Evolutionary conservation across 2,888 invertebrate genomes (phyloP), one percentile per base, ranked within the genome.

Genomic region (Ephialtes manifestator): DNA sequence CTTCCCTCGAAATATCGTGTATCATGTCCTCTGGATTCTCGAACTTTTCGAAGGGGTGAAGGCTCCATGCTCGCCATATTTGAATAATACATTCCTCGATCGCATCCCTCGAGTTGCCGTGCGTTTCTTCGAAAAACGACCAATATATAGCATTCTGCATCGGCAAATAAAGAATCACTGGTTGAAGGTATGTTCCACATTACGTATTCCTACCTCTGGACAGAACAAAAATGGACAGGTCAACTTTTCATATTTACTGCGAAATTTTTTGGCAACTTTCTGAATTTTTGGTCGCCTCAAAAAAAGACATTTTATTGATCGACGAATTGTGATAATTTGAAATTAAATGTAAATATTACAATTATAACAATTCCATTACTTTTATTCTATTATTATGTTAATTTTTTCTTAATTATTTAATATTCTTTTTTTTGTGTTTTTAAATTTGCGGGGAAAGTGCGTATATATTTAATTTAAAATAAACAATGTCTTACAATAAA

Each of bases 41-140:
- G 72, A 60, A 39, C 78, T 82, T 80, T 60, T 85, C 72, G 55
- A 65, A 84, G 51, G 63, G 63, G 79, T 71, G 60, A 68, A 81
- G 80, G 65, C 71, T 63, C 71, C 68, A 85, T 28, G 39, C n/a
- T 35, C 35, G 53, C 85, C 82, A 74, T 81, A 88, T 87, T 85
- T 88, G 88, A 88, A 88, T 88, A 88, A 87, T 87, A 86, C 83
- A 87, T 85, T 81, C 76, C 78, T 74, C 83, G 78, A 87, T 86
- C 71, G 83, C 79, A 80, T 75, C 83, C 82, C 79, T 71, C 84
- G 77, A 77, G 24, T 60, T 3, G 31, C 72, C 31, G 24, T 39
- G 35, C 39, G 15, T 60, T 58, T 39, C 28, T n/a, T 15, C 7
- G 28, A 65, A 83, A 84, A 51, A 82, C 74, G 77, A n/a, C 77